Conservation (phyloP, 2,113 vertebrate genomes). For the Tinamus guttatus region DNA sequence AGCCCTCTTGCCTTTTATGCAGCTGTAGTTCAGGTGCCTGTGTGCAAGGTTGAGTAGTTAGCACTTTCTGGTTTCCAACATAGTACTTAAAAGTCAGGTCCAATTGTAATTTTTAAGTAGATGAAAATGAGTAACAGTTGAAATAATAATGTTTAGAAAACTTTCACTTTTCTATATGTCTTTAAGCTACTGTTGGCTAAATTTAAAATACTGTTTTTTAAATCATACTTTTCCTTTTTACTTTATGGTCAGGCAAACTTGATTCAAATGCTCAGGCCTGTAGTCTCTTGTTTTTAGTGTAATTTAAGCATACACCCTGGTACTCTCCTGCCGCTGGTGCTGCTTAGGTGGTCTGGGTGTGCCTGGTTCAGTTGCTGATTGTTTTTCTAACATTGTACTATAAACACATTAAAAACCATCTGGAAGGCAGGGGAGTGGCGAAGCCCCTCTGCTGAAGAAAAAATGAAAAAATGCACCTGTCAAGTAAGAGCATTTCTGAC, state of each 20-base stretch:
- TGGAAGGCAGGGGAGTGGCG: background rate
- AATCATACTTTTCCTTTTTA: background rate
- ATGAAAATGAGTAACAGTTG: conserved; percentile 26
- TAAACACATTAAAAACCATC: background rate
- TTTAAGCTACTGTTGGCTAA: conserved; percentile 16
- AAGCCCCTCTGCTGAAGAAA: background rate
- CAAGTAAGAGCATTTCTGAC: background rate
- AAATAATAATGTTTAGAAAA: conserved; percentile 33
- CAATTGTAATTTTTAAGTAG: conserved; percentile 44
- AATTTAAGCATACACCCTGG: conserved; percentile 14
- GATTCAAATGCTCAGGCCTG: conserved; percentile 6
- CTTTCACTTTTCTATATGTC: background rate
- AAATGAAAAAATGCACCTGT: background rate
- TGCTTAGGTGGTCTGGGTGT: conserved; percentile 54
- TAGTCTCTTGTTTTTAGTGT: conserved; percentile 13
- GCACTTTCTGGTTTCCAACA: conserved; percentile 20
- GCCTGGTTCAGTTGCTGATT: conserved; percentile 22
- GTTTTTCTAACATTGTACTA: background rate
- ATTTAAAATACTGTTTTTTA: background rate
- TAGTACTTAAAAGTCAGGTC: no score
- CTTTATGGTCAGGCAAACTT: background rate
- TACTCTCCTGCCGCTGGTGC: background rate
- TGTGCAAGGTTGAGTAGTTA: conserved; percentile 17
- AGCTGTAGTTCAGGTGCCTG: conserved; percentile 32
- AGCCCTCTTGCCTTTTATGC: conserved; percentile 9